phyloP scores from a whole-genome alignment of 92 coral and sea anemone species.

The Umimayanthus chanpuru region DNA sequence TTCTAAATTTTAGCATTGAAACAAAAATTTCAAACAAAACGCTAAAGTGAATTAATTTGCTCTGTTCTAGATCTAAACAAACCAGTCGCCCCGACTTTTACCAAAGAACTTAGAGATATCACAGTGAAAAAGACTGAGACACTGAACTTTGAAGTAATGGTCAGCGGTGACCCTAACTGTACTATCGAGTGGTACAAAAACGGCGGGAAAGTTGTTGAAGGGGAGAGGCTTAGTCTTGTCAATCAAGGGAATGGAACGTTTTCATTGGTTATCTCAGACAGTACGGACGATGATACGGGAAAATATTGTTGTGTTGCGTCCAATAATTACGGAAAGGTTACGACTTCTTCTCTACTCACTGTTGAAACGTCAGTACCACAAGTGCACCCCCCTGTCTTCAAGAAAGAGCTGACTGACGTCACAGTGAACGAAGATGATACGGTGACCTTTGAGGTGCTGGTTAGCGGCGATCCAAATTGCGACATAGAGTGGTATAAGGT shows the following conservation, averaged over 20 bases:
- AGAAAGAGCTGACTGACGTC: constrained; percentile 62
- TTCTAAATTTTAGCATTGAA: too few relatives aligned
- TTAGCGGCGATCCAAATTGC: too few relatives aligned
- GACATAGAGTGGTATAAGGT: constrained; percentile 11
- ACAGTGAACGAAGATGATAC: constrained; percentile 58
- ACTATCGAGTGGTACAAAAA: constrained; percentile 82
- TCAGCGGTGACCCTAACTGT: constrained; percentile 53
- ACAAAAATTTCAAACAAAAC: too few relatives aligned
- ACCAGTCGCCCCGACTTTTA: constrained; percentile 60
- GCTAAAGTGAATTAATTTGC: neutral
- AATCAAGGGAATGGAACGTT: constrained; percentile 58
- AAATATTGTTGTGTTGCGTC: constrained; percentile 78
- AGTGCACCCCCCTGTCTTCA: constrained; percentile 55
- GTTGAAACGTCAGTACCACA: constrained; percentile 45
- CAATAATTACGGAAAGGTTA: constrained; percentile 72
- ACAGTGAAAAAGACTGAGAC: constrained; percentile 63
- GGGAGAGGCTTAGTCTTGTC: constrained; percentile 49
- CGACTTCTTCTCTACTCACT: constrained; percentile 72
- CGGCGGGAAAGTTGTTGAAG: constrained; percentile 61
- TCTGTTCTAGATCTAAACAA: neutral
- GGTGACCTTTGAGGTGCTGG: constrained; percentile 49
- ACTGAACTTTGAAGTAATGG: constrained; percentile 61
- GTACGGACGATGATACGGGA: constrained; percentile 78
- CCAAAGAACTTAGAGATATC: constrained; percentile 58
- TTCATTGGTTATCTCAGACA: constrained; percentile 72